phyloP scores from a whole-genome alignment of 2,113 vertebrate genomes.

The Strigops habroptila region DNA sequence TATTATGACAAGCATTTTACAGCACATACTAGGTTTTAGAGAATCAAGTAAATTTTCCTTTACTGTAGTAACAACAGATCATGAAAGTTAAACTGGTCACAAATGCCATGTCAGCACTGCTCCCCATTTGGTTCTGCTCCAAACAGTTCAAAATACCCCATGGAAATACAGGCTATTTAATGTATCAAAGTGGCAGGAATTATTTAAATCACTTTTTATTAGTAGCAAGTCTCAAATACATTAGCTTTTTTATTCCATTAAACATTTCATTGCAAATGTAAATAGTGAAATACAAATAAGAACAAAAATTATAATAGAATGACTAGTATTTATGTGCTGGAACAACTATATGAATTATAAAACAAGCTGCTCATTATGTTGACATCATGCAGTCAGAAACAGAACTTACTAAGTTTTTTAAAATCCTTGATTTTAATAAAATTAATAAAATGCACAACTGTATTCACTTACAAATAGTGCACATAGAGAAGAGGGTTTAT shows the following conservation, averaged over 20 bases:
- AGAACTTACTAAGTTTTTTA: not conserved
- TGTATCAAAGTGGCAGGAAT: not conserved
- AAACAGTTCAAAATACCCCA: not conserved
- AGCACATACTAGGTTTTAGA: not conserved
- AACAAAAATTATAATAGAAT: not conserved
- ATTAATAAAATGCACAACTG: not conserved
- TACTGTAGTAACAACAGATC: not conserved
- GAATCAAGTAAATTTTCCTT: not conserved
- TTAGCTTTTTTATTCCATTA: not conserved
- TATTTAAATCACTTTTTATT: not conserved
- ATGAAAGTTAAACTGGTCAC: not conserved
- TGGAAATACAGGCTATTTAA: not conserved
- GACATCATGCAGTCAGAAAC: not conserved
- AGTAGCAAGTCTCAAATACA: not conserved
- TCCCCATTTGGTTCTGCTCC: not conserved
- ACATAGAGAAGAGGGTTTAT: not conserved
- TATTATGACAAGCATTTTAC: not conserved
- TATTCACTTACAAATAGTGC: not conserved
- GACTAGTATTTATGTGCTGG: not conserved
- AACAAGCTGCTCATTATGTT: not conserved
- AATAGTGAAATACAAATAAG: not conserved
- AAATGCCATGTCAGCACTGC: not conserved
- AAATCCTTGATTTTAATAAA: not conserved
- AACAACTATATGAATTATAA: not conserved
- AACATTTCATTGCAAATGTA: conserved; percentile 9